These are phyloP conservation scores for Bugulina stolonifera DNA, from an alignment of 2,888 invertebrate genomes.

Conservation along the genomic window DNA sequence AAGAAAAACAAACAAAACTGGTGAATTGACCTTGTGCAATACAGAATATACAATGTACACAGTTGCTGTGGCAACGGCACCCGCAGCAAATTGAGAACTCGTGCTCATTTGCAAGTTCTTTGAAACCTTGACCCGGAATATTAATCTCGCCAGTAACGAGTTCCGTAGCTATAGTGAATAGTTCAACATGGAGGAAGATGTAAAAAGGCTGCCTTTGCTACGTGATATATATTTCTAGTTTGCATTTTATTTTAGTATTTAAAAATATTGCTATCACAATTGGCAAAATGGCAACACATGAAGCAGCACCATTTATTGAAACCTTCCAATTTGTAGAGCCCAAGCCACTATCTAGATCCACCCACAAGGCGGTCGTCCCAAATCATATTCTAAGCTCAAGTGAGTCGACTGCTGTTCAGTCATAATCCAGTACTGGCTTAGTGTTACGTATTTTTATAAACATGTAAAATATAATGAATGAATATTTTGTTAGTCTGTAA, in stretches of 20 bases:
- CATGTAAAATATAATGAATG: no score
- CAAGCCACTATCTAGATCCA: slow-evolving; percentile 31
- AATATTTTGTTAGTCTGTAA: no score
- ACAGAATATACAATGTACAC: no score
- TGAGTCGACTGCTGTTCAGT: slow-evolving; percentile 29
- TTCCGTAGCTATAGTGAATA: slow-evolving; percentile 10
- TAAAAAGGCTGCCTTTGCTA: background rate
- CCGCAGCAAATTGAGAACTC: background rate
- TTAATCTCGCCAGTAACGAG: background rate
- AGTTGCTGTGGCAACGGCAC: background rate
- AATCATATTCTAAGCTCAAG: slow-evolving; percentile 37
- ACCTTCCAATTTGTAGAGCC: slow-evolving; percentile 45
- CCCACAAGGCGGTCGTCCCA: slow-evolving; percentile 31
- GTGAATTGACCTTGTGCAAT: no score
- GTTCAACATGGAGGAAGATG: slow-evolving; percentile 24
- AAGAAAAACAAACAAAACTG: no score
- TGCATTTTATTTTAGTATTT: background rate
- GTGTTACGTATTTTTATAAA: no score
- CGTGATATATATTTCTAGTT: background rate
- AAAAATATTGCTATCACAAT: background rate
- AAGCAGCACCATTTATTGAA: slow-evolving; percentile 32
- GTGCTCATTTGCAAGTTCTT: background rate
- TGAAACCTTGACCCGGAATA: background rate
- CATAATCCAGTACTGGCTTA: background rate
- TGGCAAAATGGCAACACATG: background rate